phyloP scores from a whole-genome alignment of 2,888 invertebrate species.

The Timema podura region DNA sequence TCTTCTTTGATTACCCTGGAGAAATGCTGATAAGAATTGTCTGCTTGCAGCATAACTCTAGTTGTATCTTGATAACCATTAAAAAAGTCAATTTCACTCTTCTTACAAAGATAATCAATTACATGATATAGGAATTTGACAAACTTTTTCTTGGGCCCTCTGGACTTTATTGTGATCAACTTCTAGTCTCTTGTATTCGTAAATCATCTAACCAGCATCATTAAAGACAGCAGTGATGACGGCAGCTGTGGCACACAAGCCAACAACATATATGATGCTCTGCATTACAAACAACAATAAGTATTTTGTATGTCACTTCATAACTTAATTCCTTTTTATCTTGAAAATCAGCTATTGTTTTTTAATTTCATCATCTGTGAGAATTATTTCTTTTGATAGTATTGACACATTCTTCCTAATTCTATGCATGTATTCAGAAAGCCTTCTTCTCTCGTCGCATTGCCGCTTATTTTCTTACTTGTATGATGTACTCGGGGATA shows the following conservation, averaged over 20 bases:
- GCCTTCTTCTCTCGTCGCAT: not conserved
- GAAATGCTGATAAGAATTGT: constrained; percentile 15
- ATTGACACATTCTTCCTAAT: not conserved
- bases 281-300: not conserved
- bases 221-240: not conserved
- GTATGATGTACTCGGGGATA: not conserved
- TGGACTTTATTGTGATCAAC: constrained; percentile 17
- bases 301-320: not conserved
- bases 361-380: not conserved
- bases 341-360: not conserved
- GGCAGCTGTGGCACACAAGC: not conserved
- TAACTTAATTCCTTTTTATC: not conserved
- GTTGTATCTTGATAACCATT: constrained; percentile 1
- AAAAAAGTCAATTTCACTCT: constrained; percentile 10
- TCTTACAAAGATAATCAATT: too few relatives aligned
- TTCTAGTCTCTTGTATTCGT: not conserved
- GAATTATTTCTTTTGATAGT: not conserved
- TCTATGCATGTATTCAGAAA: not conserved
- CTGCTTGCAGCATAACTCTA: constrained; percentile 11
- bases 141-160: constrained; percentile 2
- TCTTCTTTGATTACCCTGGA: constrained; percentile 12
- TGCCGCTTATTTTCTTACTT: not conserved
- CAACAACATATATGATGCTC: not conserved
- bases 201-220: constrained; percentile 5
- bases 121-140: too few relatives aligned